Percentiles rank a stretch among this genome's conserved stretches.
Conservation (phyloP, 1,140 invertebrate genomes). For the Daktulosphaira vitifoliae region DNA sequence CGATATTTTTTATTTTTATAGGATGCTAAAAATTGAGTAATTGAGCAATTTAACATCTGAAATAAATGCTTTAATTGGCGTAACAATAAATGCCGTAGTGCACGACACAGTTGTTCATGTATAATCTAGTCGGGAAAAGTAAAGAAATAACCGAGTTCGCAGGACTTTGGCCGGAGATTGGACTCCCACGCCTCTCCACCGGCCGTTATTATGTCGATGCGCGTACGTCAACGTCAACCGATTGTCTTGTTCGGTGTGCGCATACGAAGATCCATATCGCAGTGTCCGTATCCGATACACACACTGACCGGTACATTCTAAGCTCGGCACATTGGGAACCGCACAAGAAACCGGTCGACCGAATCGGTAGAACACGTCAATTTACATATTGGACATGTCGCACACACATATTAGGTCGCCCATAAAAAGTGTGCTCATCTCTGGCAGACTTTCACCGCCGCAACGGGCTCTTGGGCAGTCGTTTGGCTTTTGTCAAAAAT, state of each 20-base stretch:
- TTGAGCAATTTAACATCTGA: too few species aligned
- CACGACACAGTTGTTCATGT: too few species aligned
- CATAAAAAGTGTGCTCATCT: conserved; percentile 17
- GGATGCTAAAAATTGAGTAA: too few species aligned
- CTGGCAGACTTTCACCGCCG: conserved; percentile 25
- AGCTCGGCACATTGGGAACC: background rate
- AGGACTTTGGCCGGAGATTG: background rate
- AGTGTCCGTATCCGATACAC: background rate
- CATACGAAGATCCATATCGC: conserved; percentile 15
- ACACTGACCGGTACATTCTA: background rate
- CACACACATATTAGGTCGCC: background rate
- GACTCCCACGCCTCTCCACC: conserved; percentile 16
- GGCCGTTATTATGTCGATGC: conserved; percentile 15
- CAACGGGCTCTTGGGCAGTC: background rate
- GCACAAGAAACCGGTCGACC: conserved; percentile 19
- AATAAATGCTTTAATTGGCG: too few species aligned
- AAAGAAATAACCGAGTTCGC: too few species aligned
- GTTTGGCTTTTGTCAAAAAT: conserved; percentile 1
- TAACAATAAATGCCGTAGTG: too few species aligned
- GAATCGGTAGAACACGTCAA: conserved; percentile 28
- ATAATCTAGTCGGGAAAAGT: too few species aligned
- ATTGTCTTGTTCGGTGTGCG: background rate
- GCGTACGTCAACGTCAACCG: conserved; percentile 30
- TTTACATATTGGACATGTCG: conserved; percentile 15
- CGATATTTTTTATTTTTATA: too few species aligned